Percentiles rank a stretch among this genome's conserved stretches.
phyloP scores from a whole-genome alignment of 2,797 vertebrate species.

The Sphenodon punctatus region DNA sequence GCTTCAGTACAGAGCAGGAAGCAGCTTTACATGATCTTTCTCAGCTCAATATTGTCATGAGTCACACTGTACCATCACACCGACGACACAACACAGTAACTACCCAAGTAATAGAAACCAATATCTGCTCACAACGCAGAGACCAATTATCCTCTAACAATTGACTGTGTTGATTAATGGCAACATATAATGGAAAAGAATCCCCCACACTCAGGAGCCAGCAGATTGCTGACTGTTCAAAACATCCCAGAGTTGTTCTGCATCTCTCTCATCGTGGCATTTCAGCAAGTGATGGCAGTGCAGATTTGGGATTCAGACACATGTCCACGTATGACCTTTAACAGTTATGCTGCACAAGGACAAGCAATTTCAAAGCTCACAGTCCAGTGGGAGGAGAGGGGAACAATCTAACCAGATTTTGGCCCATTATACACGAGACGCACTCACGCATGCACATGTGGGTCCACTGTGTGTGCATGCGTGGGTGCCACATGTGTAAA shows the following conservation, averaged over 20 bases:
- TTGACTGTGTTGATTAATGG: background rate
- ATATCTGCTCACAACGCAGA: background rate
- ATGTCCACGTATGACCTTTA: background rate
- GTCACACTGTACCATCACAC: background rate
- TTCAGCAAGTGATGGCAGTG: background rate
- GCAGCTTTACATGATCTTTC: too few species aligned
- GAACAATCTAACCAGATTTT: too few species aligned
- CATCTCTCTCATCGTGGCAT: background rate
- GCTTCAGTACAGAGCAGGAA: background rate
- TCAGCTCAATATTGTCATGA: background rate
- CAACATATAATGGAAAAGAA: background rate
- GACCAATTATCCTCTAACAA: background rate
- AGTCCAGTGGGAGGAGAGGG: background rate
- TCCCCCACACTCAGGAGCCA: background rate
- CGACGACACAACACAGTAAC: background rate
- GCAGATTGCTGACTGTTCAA: background rate
- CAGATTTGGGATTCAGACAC: background rate
- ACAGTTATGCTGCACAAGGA: fast-evolving
- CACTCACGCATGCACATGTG: too few species aligned
- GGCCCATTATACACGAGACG: too few species aligned
- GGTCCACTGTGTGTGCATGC: too few species aligned
- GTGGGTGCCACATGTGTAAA: too few species aligned
- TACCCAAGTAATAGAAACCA: background rate
- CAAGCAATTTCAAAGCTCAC: background rate
- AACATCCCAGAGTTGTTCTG: background rate